phyloP scores from a whole-genome alignment of 2,797 vertebrate genomes.

The Prunella strophiata region DNA sequence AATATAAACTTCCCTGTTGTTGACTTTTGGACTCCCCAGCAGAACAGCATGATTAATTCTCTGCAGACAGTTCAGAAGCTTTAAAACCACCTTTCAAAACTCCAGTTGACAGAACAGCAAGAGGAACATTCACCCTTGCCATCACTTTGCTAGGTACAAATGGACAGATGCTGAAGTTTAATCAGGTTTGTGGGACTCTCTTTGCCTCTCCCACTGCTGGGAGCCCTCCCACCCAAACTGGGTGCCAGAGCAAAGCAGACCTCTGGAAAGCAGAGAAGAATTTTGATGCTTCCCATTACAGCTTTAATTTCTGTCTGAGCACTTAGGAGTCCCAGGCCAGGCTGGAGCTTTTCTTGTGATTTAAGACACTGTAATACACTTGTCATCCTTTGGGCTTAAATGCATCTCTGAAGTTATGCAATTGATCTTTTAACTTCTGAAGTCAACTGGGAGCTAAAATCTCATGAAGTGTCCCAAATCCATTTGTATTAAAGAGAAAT shows the following conservation, averaged over 20 bases:
- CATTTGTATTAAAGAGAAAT: constrained; percentile 50
- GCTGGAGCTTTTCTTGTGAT: constrained; percentile 39
- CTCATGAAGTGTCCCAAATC: neutral
- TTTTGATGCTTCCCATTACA: constrained; percentile 11
- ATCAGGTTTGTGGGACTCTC: neutral
- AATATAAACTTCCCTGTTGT: neutral
- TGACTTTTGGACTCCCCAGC: neutral
- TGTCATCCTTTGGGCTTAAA: constrained; percentile 37
- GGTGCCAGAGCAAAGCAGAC: neutral
- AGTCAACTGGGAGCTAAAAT: constrained; percentile 36
- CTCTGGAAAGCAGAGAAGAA: neutral
- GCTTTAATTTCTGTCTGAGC: constrained; percentile 53
- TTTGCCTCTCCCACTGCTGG: accelerated
- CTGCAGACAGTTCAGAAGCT: neutral
- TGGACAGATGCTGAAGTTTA: neutral
- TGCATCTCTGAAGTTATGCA: constrained; percentile 22
- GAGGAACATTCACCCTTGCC: neutral
- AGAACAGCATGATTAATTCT: neutral
- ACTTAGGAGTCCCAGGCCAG: constrained; percentile 1
- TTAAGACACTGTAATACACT: constrained; percentile 37
- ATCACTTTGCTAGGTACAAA: neutral
- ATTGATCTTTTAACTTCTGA: constrained; percentile 43
- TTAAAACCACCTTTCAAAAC: neutral
- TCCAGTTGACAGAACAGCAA: neutral
- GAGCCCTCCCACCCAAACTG: neutral